phyloP scores from a whole-genome alignment of 2,888 invertebrate genomes.

The Eustalomyia histrio region DNA sequence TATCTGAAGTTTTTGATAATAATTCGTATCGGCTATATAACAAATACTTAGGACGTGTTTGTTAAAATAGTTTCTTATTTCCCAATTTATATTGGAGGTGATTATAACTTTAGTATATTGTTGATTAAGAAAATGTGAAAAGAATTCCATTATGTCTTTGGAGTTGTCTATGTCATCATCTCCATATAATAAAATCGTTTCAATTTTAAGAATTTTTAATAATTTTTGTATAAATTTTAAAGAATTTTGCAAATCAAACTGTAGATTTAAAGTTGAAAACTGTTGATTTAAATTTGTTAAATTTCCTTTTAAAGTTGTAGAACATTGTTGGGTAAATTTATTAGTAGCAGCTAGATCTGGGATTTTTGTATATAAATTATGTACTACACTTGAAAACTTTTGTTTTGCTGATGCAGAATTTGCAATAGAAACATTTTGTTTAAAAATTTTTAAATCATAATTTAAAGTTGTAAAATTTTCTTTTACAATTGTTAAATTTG shows the following conservation, averaged over 20 bases:
- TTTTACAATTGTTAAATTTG: too few species aligned
- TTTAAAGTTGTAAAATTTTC: too few species aligned
- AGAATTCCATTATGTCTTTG: not conserved
- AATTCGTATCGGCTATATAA: not conserved
- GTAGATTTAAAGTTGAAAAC: not conserved
- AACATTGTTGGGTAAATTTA: too few species aligned
- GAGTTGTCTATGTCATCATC: not conserved
- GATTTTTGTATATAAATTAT: too few species aligned
- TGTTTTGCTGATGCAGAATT: too few species aligned
- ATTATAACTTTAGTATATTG: not conserved
- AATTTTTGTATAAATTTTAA: not conserved
- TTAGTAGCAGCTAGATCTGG: too few species aligned
- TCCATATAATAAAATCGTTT: not conserved
- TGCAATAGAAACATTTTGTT: too few species aligned
- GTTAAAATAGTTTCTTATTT: not conserved
- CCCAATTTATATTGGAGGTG: not conserved
- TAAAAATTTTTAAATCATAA: too few species aligned
- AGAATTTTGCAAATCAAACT: not conserved
- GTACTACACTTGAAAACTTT: too few species aligned
- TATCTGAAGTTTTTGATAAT: not conserved
- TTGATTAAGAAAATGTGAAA: not conserved
- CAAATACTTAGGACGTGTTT: constrained; percentile 2
- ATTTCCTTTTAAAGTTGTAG: not conserved
- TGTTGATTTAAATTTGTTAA: not conserved
- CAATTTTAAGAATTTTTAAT: not conserved